A percentile compares a stretch with the other conserved stretches of the same genome.
These are phyloP conservation scores for Acomys russatus DNA, from an alignment of 2,797 vertebrate species.

Conservation along the genomic window DNA sequence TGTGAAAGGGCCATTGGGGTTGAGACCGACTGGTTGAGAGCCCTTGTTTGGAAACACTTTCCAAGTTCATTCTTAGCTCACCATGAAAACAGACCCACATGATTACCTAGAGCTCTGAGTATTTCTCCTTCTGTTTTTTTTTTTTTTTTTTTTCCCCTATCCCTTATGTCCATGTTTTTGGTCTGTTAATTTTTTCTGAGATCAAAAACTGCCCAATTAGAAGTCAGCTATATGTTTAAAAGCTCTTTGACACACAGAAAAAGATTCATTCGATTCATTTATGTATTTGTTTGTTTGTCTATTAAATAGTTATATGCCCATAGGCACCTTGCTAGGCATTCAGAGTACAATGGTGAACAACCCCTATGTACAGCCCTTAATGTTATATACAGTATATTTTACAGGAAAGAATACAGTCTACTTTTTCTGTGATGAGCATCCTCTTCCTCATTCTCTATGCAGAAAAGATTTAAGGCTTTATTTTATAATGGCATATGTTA, in stretches of 20 bases:
- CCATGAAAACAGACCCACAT: neutral
- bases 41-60: neutral
- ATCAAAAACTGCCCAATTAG: constrained; percentile 38
- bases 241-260: neutral
- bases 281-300: constrained; percentile 28
- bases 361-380: neutral
- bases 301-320: neutral
- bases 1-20: neutral
- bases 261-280: neutral
- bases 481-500: neutral
- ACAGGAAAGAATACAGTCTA: neutral
- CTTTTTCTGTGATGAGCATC: neutral
- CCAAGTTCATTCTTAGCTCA: constrained; percentile 15
- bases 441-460: neutral
- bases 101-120: neutral
- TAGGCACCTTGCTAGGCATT: neutral
- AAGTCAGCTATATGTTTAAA: constrained; percentile 29
- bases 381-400: neutral
- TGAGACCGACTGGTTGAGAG: neutral
- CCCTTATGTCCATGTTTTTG: neutral
- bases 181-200: constrained; percentile 4
- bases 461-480: constrained; percentile 27
- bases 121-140: constrained; percentile 18
- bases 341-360: neutral
- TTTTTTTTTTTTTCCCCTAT: constrained; percentile 8